Conservation (phyloP, 2,113 vertebrate species). For the Cephalopterus ornatus region DNA sequence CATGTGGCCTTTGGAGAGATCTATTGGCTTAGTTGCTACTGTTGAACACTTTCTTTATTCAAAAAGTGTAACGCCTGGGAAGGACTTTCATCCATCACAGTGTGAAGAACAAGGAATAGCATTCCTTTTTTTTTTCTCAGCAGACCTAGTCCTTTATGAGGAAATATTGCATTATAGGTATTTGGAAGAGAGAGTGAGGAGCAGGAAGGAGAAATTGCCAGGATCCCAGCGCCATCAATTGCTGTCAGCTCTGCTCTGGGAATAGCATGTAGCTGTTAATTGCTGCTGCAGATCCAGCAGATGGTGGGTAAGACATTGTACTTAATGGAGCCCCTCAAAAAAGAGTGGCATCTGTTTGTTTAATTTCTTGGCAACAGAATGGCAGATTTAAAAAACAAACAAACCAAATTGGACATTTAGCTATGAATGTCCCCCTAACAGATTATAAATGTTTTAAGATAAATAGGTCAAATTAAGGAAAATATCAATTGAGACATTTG, state of each 20-base stretch:
- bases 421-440: slow-evolving; percentile 18
- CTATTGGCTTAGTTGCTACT: neutral
- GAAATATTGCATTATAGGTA: neutral
- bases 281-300: slow-evolving; percentile 73
- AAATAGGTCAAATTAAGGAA: slow-evolving; percentile 62
- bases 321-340: slow-evolving; percentile 67
- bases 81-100: neutral
- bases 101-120: neutral
- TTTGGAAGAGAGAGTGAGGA: neutral
- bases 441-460: slow-evolving; percentile 57
- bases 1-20: neutral
- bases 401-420: slow-evolving; percentile 47
- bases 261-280: slow-evolving; percentile 71
- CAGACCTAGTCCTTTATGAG: neutral
- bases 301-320: slow-evolving; percentile 67
- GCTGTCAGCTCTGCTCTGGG: slow-evolving; percentile 62
- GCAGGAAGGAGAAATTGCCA: neutral
- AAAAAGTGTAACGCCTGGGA: neutral
- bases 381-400: slow-evolving; percentile 69
- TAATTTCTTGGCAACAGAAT: slow-evolving; percentile 67
- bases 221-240: neutral
- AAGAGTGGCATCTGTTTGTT: slow-evolving; percentile 76
- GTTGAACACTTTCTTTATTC: neutral
- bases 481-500: slow-evolving; percentile 2
- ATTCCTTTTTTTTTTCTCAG: neutral